Evolutionary conservation across 2,797 vertebrate genomes (phyloP).

Genomic region (Liasis olivaceus): DNA sequence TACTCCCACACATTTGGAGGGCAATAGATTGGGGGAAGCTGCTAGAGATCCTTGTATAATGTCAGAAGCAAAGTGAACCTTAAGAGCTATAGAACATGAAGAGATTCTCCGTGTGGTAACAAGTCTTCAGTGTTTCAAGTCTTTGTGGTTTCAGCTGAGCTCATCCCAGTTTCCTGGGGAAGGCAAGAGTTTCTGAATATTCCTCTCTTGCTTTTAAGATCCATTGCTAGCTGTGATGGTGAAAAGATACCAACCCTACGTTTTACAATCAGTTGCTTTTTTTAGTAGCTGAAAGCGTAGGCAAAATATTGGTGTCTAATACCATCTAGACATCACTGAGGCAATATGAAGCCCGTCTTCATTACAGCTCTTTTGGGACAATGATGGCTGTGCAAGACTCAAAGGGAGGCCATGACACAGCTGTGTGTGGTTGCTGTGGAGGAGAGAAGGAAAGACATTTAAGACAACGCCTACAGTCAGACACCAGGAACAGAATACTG

Average conservation of each 20-base stretch:
- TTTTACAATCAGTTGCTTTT: background rate
- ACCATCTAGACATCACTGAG: background rate
- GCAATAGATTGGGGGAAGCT: background rate
- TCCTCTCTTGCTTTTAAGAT: background rate
- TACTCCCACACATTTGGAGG: background rate
- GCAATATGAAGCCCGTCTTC: background rate
- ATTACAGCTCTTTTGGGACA: background rate
- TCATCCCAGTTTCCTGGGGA: background rate
- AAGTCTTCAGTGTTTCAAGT: background rate
- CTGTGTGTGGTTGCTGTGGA: background rate
- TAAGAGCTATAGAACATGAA: background rate
- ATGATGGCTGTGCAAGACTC: background rate
- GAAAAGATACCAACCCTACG: background rate
- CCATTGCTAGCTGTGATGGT: background rate
- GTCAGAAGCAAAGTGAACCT: background rate
- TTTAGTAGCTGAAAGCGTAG: background rate
- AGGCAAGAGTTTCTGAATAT: background rate
- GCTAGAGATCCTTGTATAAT: background rate
- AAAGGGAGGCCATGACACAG: background rate
- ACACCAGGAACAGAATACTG: background rate
- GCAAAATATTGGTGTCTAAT: background rate
- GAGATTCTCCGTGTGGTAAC: background rate
- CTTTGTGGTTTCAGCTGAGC: background rate
- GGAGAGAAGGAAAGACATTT: background rate
- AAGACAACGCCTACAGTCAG: background rate